Evolutionary conservation across 2,888 invertebrate species (phyloP).

Genomic region (Chalcosyrphus nemorum): DNA sequence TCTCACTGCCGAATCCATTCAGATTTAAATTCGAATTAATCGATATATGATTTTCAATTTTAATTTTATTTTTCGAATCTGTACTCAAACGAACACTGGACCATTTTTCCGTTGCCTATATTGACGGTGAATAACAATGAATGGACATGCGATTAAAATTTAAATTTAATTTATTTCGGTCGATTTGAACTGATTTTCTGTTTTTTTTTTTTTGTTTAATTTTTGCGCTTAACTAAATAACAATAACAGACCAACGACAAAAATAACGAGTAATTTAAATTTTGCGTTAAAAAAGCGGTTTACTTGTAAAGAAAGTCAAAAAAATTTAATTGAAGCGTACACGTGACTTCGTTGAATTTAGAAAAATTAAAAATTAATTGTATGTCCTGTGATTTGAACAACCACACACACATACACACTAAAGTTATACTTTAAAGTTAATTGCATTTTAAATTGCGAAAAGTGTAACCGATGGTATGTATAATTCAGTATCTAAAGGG

Average conservation of each 20-base stretch:
- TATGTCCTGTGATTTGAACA: background rate
- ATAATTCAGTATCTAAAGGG: background rate
- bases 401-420: background rate
- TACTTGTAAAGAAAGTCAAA: background rate
- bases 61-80: slow-evolving; percentile 76
- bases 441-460: slow-evolving; percentile 30
- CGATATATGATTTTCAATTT: slow-evolving; percentile 77
- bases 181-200: slow-evolving; percentile 14
- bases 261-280: slow-evolving; percentile 1
- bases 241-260: slow-evolving; percentile 8
- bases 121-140: slow-evolving; percentile 43
- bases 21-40: slow-evolving; percentile 77
- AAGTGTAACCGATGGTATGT: background rate
- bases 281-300: background rate
- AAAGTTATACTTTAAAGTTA: background rate
- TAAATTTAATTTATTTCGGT: slow-evolving; percentile 16
- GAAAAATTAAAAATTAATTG: slow-evolving; percentile 14
- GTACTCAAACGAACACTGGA: slow-evolving; percentile 77
- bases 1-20: slow-evolving; percentile 76
- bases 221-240: slow-evolving; percentile 11
- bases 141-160: slow-evolving; percentile 41
- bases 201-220: background rate
- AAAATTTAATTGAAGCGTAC: slow-evolving; percentile 56
- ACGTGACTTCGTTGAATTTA: background rate
- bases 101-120: slow-evolving; percentile 77